Evolutionary conservation across 2,888 invertebrate species (phyloP).

Genomic region (Hyposoter dolosus): DNA sequence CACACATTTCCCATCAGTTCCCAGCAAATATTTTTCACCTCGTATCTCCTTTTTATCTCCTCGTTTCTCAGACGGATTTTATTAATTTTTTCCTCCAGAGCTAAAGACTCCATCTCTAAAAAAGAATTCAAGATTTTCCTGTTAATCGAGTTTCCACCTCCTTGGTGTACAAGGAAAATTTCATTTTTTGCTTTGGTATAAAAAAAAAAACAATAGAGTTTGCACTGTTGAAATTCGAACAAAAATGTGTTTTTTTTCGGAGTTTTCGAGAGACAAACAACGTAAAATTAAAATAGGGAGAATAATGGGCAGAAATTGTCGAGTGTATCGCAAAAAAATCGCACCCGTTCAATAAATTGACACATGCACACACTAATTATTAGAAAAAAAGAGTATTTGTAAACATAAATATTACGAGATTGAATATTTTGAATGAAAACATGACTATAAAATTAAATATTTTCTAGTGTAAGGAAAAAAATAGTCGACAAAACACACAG

Average conservation of each 20-base stretch:
- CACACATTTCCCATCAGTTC: neutral
- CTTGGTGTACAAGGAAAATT: neutral
- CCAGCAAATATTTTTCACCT: slow-evolving; percentile 71
- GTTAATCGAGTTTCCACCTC: neutral
- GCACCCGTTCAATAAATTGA: neutral
- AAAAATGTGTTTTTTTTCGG: too few species aligned
- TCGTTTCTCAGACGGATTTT: slow-evolving; percentile 82
- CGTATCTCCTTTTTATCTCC: slow-evolving; percentile 81
- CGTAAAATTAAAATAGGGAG: too few species aligned
- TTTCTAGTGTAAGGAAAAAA: neutral
- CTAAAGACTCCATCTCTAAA: slow-evolving; percentile 78
- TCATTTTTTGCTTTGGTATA: neutral
- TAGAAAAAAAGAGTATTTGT: neutral
- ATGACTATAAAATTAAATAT: neutral
- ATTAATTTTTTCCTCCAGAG: slow-evolving; percentile 82
- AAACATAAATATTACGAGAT: neutral
- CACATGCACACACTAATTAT: neutral
- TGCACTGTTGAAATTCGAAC: too few species aligned
- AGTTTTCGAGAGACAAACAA: too few species aligned
- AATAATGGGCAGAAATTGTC: neutral
- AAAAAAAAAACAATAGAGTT: too few species aligned
- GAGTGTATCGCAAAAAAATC: neutral
- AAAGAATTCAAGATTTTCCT: neutral
- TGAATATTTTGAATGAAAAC: neutral
- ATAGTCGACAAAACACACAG: neutral